Evolutionary conservation across 35 echinoderm and acorn worm genomes (phyloP), one percentile per base, ranked within the genome.

Genomic region (Lytechinus pictus): DNA sequence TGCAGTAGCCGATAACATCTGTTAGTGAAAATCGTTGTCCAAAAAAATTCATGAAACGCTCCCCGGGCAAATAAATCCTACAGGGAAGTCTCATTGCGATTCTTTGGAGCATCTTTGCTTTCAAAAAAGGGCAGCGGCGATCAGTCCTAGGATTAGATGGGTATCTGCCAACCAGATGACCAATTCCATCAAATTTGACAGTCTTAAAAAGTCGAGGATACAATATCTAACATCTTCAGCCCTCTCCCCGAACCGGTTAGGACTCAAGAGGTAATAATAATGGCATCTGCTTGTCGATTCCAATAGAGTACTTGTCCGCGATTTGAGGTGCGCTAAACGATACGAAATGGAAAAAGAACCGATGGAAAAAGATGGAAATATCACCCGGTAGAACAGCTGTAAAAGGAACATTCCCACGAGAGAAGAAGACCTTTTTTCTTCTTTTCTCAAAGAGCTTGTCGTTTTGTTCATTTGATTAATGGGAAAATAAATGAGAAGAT

Each of bases 141-240:
- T 90, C 52, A 90, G 88, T 19, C 10, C 7, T 13, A n/a, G 88
- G 88, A 90, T 90, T 90, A 90, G 88, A 90, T 90, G 29, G 88
- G 29, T 90, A 90, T 90, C 88, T 90, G 29, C 29, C 10, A 90
- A 90, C 88, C 88, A 52, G 88, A 90, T 90, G 88, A 90, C 29
- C 88, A 54, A 52, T 54, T 90, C 28, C 88, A 90, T 90, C 88
- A 90, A 90, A 90, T 90, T 90, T 90, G 88, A 90, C 88, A 90
- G 88, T 90, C 52, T 90, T n/a, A 79, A 79, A 79, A n/a, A 79
- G 66, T 79, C 66, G 16, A 79, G 66, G 66, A 79, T 79, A 79
- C 66, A 79, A 79, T 79, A 79, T 79, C 19, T 79, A 8, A 24
- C 66, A 24, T 24, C 66, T 79, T 79, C 19, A 79, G 66, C 19